A percentile compares a stretch with the other conserved stretches of the same genome.
Evolutionary conservation across 2,888 invertebrate species (phyloP).

Genomic region (Oeneis ivallda): DNA sequence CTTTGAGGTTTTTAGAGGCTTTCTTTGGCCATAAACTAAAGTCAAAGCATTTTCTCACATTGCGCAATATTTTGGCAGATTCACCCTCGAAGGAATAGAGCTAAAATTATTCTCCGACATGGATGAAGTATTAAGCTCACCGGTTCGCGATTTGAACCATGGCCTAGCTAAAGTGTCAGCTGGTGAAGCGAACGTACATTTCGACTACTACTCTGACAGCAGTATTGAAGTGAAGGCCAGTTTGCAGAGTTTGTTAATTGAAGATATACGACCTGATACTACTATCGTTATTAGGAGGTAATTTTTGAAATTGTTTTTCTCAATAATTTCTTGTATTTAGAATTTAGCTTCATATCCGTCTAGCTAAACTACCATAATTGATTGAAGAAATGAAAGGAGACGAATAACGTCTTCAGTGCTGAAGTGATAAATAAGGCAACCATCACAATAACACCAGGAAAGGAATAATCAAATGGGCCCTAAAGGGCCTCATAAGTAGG

Average conservation of each 20-base stretch:
- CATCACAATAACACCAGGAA: too few relatives aligned
- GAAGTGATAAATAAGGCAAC: too few relatives aligned
- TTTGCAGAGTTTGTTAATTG: conserved; percentile 85
- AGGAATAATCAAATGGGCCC: too few relatives aligned
- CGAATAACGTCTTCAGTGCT: too few relatives aligned
- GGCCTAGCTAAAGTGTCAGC: conserved; percentile 86
- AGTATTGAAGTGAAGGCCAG: conserved; percentile 86
- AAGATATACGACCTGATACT: conserved; percentile 87
- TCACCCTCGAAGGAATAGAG: conserved; percentile 86
- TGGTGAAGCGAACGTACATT: conserved; percentile 83
- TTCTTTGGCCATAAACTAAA: not conserved
- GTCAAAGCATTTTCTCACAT: not conserved
- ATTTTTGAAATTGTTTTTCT: conserved; percentile 31
- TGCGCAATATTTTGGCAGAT: conserved; percentile 55
- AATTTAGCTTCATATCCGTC: not conserved
- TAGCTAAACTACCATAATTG: too few relatives aligned
- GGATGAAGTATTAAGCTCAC: conserved; percentile 88
- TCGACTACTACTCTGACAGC: conserved; percentile 85
- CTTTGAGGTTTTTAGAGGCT: not conserved
- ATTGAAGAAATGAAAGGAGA: too few relatives aligned
- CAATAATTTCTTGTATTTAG: too few relatives aligned
- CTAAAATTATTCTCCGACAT: conserved; percentile 87
- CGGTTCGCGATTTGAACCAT: conserved; percentile 86
- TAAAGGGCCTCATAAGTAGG: too few relatives aligned
- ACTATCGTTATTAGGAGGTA: conserved; percentile 82